These are phyloP conservation scores for Enteromius afrohamiltoni DNA, from an alignment of 2,797 vertebrate genomes.

Conservation along the genomic window DNA sequence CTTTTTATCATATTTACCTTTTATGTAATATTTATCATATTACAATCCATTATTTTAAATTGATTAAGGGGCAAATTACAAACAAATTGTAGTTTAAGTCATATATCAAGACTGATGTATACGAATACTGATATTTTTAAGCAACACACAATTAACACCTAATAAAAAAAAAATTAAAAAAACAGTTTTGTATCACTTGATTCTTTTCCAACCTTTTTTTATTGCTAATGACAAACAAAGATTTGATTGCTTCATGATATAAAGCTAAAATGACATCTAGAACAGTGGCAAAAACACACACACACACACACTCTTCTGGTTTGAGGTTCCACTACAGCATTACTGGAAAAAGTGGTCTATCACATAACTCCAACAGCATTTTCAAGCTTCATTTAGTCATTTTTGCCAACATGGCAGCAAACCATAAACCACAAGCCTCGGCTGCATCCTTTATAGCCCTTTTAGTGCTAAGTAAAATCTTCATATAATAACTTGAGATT, in stretches of 20 bases:
- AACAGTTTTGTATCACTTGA: neutral
- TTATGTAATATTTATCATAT: neutral
- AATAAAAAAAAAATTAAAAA: neutral
- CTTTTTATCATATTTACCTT: no score
- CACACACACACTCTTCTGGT: neutral
- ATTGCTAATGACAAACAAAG: neutral
- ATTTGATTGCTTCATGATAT: neutral
- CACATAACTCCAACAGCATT: neutral
- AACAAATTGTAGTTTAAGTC: neutral
- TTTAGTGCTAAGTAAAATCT: constrained; percentile 38
- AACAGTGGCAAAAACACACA: neutral
- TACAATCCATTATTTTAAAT: neutral
- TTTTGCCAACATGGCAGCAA: constrained; percentile 22
- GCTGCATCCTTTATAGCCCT: constrained; percentile 21
- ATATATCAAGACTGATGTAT: neutral
- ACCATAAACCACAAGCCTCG: constrained; percentile 32
- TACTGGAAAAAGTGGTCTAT: constrained; percentile 23
- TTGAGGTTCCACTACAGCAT: neutral
- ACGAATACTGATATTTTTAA: neutral
- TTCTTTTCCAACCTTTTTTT: neutral
- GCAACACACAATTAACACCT: neutral
- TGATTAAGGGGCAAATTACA: neutral
- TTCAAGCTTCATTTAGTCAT: constrained; percentile 22
- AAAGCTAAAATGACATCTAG: neutral
- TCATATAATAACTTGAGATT: constrained; percentile 20